Percentiles rank a stretch among this genome's conserved stretches.
These are phyloP conservation scores for Synanthedon andrenaeformis DNA, from an alignment of 2,888 invertebrate genomes.

Conservation along the genomic window DNA sequence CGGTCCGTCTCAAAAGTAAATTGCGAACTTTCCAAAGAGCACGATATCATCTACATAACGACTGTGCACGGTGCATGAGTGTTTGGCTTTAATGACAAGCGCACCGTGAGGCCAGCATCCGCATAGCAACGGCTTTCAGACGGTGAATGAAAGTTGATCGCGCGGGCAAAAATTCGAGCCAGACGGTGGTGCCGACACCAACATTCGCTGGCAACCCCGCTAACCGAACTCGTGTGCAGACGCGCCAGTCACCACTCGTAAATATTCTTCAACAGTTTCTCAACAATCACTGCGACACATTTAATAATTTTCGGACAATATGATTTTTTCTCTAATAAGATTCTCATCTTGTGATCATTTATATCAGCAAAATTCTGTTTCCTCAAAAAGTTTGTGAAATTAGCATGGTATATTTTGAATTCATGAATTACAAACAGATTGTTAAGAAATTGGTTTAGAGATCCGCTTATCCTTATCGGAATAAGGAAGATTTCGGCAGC, in stretches of 20 bases:
- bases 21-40: conserved; percentile 58
- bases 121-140: conserved; percentile 65
- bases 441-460: conserved; percentile 33
- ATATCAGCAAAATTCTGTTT: conserved; percentile 33
- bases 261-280: not conserved
- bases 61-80: conserved; percentile 38
- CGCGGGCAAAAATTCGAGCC: conserved; percentile 45
- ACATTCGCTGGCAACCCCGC: conserved; percentile 18
- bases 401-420: conserved; percentile 39
- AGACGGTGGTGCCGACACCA: conserved; percentile 36
- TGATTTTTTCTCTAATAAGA: no score
- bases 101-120: conserved; percentile 57
- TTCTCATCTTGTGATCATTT: conserved; percentile 22
- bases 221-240: no score
- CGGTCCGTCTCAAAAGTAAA: conserved; percentile 22
- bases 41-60: conserved; percentile 63
- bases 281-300: not conserved
- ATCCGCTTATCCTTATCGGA: conserved; percentile 22
- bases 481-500: conserved; percentile 20
- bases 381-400: conserved; percentile 29
- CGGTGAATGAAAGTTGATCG: conserved; percentile 66
- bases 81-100: conserved; percentile 56
- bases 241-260: no score
- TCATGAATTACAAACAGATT: conserved; percentile 38
- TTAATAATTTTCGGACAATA: no score